Conservation (phyloP, 2,888 invertebrate species). For the Iphiclides podalirius region DNA sequence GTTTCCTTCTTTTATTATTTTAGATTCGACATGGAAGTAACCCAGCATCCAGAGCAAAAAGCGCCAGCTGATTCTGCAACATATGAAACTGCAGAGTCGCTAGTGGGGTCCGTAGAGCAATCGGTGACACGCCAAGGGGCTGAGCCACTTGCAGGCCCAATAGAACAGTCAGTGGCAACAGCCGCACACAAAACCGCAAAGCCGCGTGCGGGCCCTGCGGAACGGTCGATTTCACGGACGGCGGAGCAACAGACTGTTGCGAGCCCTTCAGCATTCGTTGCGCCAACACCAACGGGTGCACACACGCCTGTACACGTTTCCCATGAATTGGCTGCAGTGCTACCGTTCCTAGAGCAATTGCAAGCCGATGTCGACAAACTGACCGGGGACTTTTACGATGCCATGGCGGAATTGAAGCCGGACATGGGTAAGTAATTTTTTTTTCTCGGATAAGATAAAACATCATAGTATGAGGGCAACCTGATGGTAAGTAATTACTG, state of each 20-base stretch:
- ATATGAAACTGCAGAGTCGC: no score
- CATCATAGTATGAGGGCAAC: no score
- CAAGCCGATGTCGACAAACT: constrained; percentile 44
- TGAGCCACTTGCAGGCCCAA: not conserved
- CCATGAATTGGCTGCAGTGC: constrained; percentile 36
- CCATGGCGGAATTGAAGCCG: constrained; percentile 37
- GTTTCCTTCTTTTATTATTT: no score
- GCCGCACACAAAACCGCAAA: not conserved
- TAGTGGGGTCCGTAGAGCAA: no score
- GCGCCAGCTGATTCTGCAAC: no score
- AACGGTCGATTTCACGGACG: no score
- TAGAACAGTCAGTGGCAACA: not conserved
- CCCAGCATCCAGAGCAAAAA: no score
- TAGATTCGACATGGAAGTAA: no score
- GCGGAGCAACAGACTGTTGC: not conserved
- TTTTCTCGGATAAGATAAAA: no score
- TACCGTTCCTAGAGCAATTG: constrained; percentile 34
- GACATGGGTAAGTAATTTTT: constrained; percentile 27
- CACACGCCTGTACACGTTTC: constrained; percentile 23
- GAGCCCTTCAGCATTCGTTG: constrained; percentile 11
- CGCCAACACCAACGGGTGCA: constrained; percentile 4
- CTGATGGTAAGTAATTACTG: no score
- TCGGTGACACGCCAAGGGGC: no score
- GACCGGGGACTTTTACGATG: constrained; percentile 36
- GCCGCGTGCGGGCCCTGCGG: not conserved